A percentile compares a stretch with the other conserved stretches of the same genome.
Conservation (phyloP, 2,113 vertebrate genomes). For the Oceanodroma tethys region DNA sequence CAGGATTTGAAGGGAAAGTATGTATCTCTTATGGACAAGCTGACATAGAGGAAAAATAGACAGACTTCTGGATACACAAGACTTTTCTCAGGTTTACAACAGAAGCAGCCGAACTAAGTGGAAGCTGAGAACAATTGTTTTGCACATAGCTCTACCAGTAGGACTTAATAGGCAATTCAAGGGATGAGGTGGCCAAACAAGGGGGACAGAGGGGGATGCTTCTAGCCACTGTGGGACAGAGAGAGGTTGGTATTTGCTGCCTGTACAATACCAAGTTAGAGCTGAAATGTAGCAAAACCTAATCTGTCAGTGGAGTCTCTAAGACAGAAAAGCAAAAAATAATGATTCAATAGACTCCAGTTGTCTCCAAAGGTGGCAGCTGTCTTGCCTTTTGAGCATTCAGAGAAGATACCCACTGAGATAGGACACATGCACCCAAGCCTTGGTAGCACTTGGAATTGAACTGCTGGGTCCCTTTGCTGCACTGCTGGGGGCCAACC, state of each 20-base stretch:
- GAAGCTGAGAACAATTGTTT: background rate
- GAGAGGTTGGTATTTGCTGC: background rate
- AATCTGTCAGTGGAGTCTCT: background rate
- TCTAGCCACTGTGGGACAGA: background rate
- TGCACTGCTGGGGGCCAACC: background rate
- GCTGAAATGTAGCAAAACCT: background rate
- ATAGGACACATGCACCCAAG: background rate
- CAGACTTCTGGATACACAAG: background rate
- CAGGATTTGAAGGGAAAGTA: background rate
- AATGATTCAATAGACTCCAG: background rate
- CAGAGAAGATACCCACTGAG: background rate
- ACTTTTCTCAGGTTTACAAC: background rate
- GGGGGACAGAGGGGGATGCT: background rate
- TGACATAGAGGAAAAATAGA: background rate
- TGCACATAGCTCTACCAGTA: background rate
- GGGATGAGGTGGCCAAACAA: background rate
- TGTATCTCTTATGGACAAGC: background rate
- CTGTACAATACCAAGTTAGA: background rate
- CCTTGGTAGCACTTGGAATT: background rate
- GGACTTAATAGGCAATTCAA: background rate
- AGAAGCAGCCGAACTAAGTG: background rate
- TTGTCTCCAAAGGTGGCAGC: background rate
- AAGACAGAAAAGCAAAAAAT: background rate
- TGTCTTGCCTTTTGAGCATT: background rate
- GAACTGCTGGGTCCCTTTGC: background rate